These are phyloP conservation scores for Epinephelus moara DNA, from an alignment of 2,113 vertebrate species.

Conservation along the genomic window DNA sequence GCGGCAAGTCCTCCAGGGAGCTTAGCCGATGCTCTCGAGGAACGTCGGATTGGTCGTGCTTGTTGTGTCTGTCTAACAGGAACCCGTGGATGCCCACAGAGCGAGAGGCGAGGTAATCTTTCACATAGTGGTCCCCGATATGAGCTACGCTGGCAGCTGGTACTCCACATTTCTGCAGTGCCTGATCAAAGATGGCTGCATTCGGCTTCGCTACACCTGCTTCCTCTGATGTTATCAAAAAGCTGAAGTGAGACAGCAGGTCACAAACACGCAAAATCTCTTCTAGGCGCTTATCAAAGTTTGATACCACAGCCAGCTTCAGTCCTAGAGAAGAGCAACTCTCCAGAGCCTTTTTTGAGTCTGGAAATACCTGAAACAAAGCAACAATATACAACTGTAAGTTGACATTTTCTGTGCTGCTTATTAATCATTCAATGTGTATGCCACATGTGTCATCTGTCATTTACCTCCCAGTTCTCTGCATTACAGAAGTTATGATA, in stretches of 20 bases:
- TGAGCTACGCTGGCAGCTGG: slow-evolving; percentile 84
- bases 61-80: slow-evolving; percentile 80
- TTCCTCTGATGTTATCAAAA: slow-evolving; percentile 91
- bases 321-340: slow-evolving; percentile 86
- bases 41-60: slow-evolving; percentile 47
- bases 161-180: slow-evolving; percentile 80
- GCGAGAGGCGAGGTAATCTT: slow-evolving; percentile 88
- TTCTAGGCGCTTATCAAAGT: slow-evolving; percentile 92
- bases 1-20: slow-evolving; percentile 80
- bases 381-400: not conserved
- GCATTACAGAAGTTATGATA: slow-evolving; percentile 87
- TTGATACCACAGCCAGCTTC: slow-evolving; percentile 90
- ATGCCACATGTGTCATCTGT: not conserved
- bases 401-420: not conserved
- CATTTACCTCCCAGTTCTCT: slow-evolving; percentile 88
- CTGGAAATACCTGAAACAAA: slow-evolving; percentile 83
- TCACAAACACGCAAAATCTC: slow-evolving; percentile 82
- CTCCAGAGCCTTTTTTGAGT: slow-evolving; percentile 83
- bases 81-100: slow-evolving; percentile 89
- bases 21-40: slow-evolving; percentile 74
- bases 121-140: slow-evolving; percentile 89
- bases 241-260: slow-evolving; percentile 89
- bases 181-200: slow-evolving; percentile 86
- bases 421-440: not conserved
- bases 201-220: slow-evolving; percentile 89